phyloP scores from a whole-genome alignment of 2,888 invertebrate species.

The Scrobipalpa atriplicella region DNA sequence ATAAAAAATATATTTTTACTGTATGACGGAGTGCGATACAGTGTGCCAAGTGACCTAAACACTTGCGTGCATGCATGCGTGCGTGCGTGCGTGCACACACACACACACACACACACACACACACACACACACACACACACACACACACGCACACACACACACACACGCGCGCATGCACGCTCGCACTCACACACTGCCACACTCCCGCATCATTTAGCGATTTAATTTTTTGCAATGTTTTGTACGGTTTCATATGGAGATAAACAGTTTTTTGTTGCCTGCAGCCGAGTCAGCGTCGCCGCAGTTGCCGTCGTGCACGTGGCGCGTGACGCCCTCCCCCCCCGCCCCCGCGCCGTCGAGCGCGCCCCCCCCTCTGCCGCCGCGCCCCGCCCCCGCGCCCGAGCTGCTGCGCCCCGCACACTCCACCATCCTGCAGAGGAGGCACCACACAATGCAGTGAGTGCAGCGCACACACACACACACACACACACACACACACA shows the following conservation, averaged over 20 bases:
- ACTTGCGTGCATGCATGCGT: too few species aligned
- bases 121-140: too few species aligned
- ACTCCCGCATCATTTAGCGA: too few species aligned
- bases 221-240: not conserved
- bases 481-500: not conserved
- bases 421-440: constrained; percentile 73
- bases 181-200: not conserved
- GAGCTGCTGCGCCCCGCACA: constrained; percentile 76
- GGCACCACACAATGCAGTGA: constrained; percentile 57
- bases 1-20: too few species aligned
- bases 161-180: not conserved
- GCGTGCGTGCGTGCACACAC: not conserved
- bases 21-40: too few species aligned
- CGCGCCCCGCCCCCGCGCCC: constrained; percentile 70
- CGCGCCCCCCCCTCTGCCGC: constrained; percentile 65
- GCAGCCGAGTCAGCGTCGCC: constrained; percentile 40
- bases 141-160: not conserved
- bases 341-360: constrained; percentile 42
- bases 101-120: too few species aligned
- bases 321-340: constrained; percentile 29
- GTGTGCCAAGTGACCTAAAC: too few species aligned
- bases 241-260: not conserved
- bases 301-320: constrained; percentile 25
- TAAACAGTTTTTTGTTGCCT: not conserved
- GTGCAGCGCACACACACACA: not conserved